Evolutionary conservation across 35 echinoderm and acorn worm species (phyloP).

Genomic region (Stichopus chloronotus): DNA sequence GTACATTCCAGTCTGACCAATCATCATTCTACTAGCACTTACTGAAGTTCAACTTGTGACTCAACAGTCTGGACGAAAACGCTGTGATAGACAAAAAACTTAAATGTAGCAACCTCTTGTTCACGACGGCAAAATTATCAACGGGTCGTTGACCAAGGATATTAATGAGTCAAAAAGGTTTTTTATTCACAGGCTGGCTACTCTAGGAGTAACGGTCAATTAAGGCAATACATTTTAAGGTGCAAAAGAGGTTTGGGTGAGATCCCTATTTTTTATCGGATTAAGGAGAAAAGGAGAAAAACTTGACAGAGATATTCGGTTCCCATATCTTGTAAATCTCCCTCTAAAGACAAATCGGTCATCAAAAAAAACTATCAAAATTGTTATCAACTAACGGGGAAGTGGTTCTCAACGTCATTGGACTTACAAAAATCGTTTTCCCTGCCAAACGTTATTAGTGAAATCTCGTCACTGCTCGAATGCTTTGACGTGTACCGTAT

Average conservation of each 20-base stretch:
- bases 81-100: no score
- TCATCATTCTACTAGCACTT: no score
- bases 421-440: neutral
- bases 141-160: neutral
- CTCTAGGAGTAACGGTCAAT: neutral
- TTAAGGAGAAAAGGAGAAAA: neutral
- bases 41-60: no score
- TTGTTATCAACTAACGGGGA: neutral
- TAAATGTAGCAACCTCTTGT: no score
- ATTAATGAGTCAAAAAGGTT: neutral
- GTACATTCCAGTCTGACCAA: no score
- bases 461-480: neutral
- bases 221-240: slow-evolving; percentile 12
- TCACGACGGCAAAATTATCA: neutral
- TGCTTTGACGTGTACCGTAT: neutral
- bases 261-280: neutral
- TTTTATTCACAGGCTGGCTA: neutral
- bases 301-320: neutral
- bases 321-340: neutral
- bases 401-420: neutral
- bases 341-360: neutral
- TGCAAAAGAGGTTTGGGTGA: neutral
- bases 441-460: neutral
- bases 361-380: neutral
- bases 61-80: no score